Conservation (phyloP, 2,113 vertebrate genomes). For the Scytalopus superciliaris region DNA sequence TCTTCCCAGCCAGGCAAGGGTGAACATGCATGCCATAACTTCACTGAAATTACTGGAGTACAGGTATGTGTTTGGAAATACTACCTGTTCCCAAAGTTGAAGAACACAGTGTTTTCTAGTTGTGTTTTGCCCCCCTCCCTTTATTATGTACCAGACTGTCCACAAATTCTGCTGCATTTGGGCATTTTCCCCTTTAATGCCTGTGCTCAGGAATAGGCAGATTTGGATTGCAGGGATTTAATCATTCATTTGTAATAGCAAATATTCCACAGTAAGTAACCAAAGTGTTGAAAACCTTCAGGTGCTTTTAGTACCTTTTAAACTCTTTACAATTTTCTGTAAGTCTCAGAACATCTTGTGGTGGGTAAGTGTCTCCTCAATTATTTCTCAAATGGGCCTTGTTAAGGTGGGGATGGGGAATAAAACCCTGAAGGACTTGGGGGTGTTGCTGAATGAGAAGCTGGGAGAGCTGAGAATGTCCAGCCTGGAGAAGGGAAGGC, state of each 20-base stretch:
- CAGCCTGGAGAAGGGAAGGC: neutral
- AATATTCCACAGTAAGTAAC: neutral
- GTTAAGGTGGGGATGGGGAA: neutral
- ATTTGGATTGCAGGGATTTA: neutral
- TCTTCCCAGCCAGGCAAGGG: slow-evolving; percentile 85
- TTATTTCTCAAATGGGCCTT: neutral
- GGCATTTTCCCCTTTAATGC: neutral
- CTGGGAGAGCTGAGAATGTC: neutral
- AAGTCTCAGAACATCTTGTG: neutral
- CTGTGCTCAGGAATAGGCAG: neutral
- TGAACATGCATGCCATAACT: slow-evolving; percentile 83
- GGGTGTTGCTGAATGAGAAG: neutral
- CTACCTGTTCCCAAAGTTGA: rapidly evolving
- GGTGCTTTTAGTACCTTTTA: neutral
- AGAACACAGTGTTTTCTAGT: rapidly evolving
- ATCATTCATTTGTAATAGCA: neutral
- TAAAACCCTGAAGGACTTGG: neutral
- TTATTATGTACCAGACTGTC: rapidly evolving
- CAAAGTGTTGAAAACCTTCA: neutral
- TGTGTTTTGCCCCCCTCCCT: neutral
- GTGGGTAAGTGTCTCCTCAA: neutral
- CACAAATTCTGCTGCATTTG: neutral
- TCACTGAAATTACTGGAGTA: slow-evolving; percentile 84
- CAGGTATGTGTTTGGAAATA: slow-evolving; percentile 72
- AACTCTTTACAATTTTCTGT: neutral